These are phyloP conservation scores for Diarsia brunnea DNA, from an alignment of 2,888 invertebrate species.

Conservation along the genomic window DNA sequence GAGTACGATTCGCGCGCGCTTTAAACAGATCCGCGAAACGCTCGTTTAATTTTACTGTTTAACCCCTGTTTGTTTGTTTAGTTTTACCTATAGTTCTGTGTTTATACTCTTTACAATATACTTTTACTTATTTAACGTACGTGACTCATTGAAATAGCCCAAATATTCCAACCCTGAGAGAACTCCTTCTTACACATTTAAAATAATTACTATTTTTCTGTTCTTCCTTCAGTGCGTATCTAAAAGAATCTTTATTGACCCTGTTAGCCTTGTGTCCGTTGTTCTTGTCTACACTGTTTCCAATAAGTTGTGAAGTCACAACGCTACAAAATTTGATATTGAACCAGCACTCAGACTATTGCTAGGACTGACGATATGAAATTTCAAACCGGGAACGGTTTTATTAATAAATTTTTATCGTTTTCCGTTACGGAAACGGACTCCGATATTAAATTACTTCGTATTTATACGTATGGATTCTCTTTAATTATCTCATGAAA, in stretches of 20 bases:
- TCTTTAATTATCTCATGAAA: conserved; percentile 9
- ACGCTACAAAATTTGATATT: background rate
- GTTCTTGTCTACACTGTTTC: no score
- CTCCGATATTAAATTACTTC: conserved; percentile 25
- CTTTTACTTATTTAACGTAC: no score
- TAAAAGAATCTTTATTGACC: background rate
- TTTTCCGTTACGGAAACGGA: conserved; percentile 34
- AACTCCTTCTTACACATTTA: no score
- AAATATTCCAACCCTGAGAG: no score
- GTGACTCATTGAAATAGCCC: no score
- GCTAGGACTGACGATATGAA: conserved; percentile 13
- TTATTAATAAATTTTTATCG: conserved; percentile 36
- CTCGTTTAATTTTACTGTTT: no score
- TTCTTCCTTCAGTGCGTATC: background rate
- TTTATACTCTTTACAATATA: no score
- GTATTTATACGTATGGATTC: background rate
- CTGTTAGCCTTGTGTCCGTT: background rate
- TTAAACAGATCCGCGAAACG: no score
- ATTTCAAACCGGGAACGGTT: conserved; percentile 22
- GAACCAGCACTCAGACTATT: background rate
- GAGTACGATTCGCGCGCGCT: no score
- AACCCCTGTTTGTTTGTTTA: no score
- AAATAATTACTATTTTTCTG: no score
- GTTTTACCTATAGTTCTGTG: no score
- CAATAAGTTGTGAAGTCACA: background rate